phyloP scores from a whole-genome alignment of 1,140 invertebrate species.

The Globodera rostochiensis region DNA sequence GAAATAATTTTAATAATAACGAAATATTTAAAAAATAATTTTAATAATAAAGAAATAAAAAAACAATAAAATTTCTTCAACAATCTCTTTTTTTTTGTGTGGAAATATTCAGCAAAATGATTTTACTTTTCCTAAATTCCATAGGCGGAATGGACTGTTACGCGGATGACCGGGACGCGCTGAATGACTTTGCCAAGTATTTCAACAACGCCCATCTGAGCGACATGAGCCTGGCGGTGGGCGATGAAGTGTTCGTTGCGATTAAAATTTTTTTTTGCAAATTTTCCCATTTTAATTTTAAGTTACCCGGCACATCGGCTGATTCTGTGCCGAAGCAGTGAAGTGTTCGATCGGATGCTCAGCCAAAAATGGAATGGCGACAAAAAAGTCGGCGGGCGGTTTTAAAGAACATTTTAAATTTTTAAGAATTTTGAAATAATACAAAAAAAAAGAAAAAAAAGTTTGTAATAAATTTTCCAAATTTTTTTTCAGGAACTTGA shows the following conservation, averaged over 20 bases:
- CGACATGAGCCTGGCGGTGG: constrained; percentile 67
- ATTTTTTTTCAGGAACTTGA: constrained; percentile 63
- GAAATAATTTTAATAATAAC: too few species aligned
- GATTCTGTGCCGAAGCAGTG: constrained; percentile 66
- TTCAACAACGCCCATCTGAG: constrained; percentile 67
- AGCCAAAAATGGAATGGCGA: constrained; percentile 66
- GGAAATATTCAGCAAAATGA: background rate
- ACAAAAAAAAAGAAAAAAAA: too few species aligned
- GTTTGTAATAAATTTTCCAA: background rate
- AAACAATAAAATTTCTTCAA: too few species aligned
- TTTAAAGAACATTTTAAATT: constrained; percentile 4
- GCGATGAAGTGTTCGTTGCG: constrained; percentile 59
- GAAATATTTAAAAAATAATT: too few species aligned
- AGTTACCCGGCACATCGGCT: constrained; percentile 67
- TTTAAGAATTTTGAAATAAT: background rate
- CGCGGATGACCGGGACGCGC: constrained; percentile 67
- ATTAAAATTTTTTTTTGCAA: constrained; percentile 9
- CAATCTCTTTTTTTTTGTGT: too few species aligned
- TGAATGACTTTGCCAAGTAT: constrained; percentile 67
- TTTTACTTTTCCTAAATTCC: background rate
- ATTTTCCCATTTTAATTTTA: constrained; percentile 24
- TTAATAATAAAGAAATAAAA: too few species aligned
- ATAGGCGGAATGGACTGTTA: constrained; percentile 67
- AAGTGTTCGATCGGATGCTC: constrained; percentile 69
- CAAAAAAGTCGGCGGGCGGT: constrained; percentile 52